Conservation (phyloP, 2,888 invertebrate genomes). For the Rhyacophila evoluta region DNA sequence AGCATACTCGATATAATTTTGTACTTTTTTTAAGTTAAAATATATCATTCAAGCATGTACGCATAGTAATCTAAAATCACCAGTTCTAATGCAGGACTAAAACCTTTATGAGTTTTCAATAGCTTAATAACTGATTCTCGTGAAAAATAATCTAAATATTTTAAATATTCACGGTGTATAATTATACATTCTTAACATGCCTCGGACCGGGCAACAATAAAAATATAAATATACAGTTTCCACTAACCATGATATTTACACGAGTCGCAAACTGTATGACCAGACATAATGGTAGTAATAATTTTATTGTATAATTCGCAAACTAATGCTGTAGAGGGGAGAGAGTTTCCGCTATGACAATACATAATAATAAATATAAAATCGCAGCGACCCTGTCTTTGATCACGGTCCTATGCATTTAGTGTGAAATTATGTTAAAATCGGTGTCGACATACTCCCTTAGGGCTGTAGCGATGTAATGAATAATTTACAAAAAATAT, state of each 20-base stretch:
- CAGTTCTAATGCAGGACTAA: too few relatives aligned
- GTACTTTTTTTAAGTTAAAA: too few relatives aligned
- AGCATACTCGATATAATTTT: too few relatives aligned
- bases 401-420: slow-evolving; percentile 45
- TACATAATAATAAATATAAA: slow-evolving; percentile 32
- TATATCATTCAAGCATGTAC: too few relatives aligned
- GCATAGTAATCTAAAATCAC: too few relatives aligned
- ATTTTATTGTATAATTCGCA: neutral
- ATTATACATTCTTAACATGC: too few relatives aligned
- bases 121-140: too few relatives aligned
- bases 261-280: neutral
- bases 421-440: slow-evolving; percentile 51
- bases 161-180: too few relatives aligned
- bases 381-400: neutral
- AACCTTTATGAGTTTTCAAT: too few relatives aligned
- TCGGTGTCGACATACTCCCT: neutral
- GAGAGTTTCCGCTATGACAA: slow-evolving; percentile 25
- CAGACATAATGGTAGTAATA: slow-evolving; percentile 11
- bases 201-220: too few relatives aligned
- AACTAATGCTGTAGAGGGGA: neutral
- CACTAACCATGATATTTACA: neutral
- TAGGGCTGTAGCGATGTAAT: slow-evolving; percentile 13
- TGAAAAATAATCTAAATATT: too few relatives aligned
- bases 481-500: neutral
- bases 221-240: too few relatives aligned